A percentile compares a stretch with the other conserved stretches of the same genome.
These are phyloP conservation scores for Lophura nycthemera DNA, from an alignment of 2,113 vertebrate species.

Conservation along the genomic window DNA sequence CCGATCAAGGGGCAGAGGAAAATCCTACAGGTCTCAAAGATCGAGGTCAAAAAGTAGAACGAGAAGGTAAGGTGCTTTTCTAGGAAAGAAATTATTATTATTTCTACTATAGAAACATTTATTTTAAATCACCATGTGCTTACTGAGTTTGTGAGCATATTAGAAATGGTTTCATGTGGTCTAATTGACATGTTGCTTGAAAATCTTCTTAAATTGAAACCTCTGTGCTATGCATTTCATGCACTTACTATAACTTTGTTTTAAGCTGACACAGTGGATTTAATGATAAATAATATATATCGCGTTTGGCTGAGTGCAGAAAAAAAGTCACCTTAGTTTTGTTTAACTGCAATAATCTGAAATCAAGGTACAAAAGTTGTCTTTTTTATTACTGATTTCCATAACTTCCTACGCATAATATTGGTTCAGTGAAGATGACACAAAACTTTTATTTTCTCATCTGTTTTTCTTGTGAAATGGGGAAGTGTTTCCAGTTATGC, in stretches of 20 bases:
- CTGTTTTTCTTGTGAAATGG: background rate
- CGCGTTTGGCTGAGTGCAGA: background rate
- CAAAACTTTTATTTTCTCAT: background rate
- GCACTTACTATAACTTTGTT: background rate
- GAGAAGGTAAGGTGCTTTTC: slow-evolving; percentile 82
- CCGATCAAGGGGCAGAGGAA: slow-evolving; percentile 85
- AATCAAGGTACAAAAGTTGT: background rate
- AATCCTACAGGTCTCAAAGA: slow-evolving; percentile 87
- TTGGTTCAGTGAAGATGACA: background rate
- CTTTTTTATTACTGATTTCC: background rate
- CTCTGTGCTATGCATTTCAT: background rate
- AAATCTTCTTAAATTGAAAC: background rate
- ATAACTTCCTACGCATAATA: accelerated
- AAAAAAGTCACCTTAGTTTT: background rate
- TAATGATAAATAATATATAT: background rate
- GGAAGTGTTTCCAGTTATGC: background rate
- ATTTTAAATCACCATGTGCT: accelerated
- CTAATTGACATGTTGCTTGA: background rate
- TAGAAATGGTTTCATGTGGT: background rate
- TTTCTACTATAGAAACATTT: background rate
- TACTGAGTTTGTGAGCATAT: background rate
- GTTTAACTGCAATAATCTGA: background rate
- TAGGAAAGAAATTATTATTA: background rate
- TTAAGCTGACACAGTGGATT: background rate
- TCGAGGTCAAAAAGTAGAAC: slow-evolving; percentile 89